Percentiles rank a stretch among this genome's conserved stretches.
Conservation (phyloP, 2,888 invertebrate genomes). For the Philonicus albiceps region DNA sequence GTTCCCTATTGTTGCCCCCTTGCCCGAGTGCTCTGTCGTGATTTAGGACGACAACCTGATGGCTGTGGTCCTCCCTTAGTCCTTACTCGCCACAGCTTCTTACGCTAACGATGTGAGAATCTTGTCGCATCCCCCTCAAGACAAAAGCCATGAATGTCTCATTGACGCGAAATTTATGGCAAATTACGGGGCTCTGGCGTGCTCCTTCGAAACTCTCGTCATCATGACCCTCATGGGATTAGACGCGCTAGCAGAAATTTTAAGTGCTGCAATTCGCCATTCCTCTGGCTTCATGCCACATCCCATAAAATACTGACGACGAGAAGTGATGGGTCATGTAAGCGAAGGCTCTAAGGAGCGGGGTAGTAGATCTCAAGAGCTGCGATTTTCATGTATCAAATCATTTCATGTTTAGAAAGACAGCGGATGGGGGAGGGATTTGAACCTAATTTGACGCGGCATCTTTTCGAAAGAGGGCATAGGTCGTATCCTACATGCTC, state of each 20-base stretch:
- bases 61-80: not conserved
- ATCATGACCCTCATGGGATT: not conserved
- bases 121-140: not conserved
- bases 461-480: not conserved
- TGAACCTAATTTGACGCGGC: not conserved
- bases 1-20: constrained; percentile 28
- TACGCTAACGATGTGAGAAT: not conserved
- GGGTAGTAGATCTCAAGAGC: not conserved
- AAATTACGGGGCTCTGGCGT: not conserved
- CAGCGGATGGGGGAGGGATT: not conserved
- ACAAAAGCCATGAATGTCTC: not conserved
- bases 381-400: not conserved
- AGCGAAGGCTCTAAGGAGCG: not conserved
- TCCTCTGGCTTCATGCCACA: not conserved
- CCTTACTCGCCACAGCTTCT: not conserved
- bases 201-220: not conserved
- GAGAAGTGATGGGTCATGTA: not conserved
- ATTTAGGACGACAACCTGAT: not conserved
- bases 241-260: not conserved
- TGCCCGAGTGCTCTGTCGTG: not conserved
- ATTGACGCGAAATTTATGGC: constrained; percentile 1
- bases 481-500: not conserved
- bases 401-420: not conserved
- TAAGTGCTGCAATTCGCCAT: not conserved
- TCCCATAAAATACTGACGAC: not conserved